Conservation (phyloP, 2,113 vertebrate species). For the Rhinolophus ferrumequinum region DNA sequence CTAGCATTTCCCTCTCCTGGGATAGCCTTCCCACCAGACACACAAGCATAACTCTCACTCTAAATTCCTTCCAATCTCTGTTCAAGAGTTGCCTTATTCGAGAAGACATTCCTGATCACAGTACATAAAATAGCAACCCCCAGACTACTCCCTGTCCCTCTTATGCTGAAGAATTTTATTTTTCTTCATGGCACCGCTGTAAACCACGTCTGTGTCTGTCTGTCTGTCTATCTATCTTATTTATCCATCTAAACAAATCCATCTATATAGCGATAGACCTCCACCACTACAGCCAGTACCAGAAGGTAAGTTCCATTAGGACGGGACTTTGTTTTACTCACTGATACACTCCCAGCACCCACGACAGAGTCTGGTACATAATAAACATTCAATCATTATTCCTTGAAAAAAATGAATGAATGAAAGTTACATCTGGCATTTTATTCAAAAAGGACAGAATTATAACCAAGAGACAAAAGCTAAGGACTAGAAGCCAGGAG, state of each 20-base stretch:
- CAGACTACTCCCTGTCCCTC: not conserved
- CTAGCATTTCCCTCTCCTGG: not conserved
- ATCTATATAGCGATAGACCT: not conserved
- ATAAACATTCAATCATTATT: not conserved
- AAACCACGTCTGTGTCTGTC: not conserved
- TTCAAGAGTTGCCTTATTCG: not conserved
- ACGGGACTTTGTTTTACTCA: not conserved
- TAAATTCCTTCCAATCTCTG: not conserved
- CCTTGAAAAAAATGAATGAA: not conserved
- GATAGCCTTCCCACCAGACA: not conserved
- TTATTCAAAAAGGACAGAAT: not conserved
- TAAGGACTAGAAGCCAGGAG: not conserved
- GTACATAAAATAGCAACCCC: not conserved
- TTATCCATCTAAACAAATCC: too few species aligned
- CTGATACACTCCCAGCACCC: not conserved
- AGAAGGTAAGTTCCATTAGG: constrained; percentile 1
- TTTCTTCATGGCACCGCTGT: not conserved
- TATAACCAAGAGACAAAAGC: constrained; percentile 30
- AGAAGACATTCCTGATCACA: not conserved
- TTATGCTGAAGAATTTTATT: not conserved
- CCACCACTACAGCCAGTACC: not conserved
- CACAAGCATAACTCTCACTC: not conserved
- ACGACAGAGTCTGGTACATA: not conserved
- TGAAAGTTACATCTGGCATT: constrained; percentile 34
- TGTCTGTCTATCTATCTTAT: not conserved